Evolutionary conservation across 2,113 vertebrate species (phyloP), one percentile per base, ranked within the genome.

Genomic region (Fregetta grallaria): DNA sequence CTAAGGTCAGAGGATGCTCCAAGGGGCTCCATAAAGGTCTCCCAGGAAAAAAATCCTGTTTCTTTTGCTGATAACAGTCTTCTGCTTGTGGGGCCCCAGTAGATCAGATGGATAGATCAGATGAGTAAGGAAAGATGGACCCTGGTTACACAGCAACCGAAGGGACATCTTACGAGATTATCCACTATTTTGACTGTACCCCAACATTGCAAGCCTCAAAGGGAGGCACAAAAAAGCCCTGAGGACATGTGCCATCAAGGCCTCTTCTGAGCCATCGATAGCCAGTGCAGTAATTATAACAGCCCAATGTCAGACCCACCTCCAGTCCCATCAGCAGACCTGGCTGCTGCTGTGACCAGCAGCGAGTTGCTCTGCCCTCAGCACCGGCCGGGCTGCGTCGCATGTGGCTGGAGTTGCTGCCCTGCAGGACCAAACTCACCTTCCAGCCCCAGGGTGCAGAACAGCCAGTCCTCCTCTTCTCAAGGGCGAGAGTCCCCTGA

Each of bases 381-480:
- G n/a, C 79, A 22, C 42, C 6, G 6, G n/a, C 47, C 0, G 0
- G 13, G 59, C 58, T 79, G 50, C 59, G 45, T 11, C 5, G 1
- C 52, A 13, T 2, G 9, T 13, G 56, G 40, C 38, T 89, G 52
- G 47, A 91, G 36, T 7, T 72, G 65, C 47, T 90, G 79, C 53
- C 22, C 56, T 20, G 3, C 11, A 66, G 44, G 29, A 81, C 16
- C 29, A 65, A 75, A 77, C 3, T 6, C 50, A 72, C 34, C 42
- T 78, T 38, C 68, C 26, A 59, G 42, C 36, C 36, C 20, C 9
- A 5, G n/a, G 20, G 16, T 9, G 44, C 52, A 74, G 47, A 27
- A 85, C 29, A 74, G 26, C 9, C 19, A 12, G 52, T n/a, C 55
- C 47, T 90, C 44, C 47, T 85, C 70, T 55, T 71, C 44, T 70